phyloP scores from a whole-genome alignment of 2,888 invertebrate genomes.

The Mythimna impura region DNA sequence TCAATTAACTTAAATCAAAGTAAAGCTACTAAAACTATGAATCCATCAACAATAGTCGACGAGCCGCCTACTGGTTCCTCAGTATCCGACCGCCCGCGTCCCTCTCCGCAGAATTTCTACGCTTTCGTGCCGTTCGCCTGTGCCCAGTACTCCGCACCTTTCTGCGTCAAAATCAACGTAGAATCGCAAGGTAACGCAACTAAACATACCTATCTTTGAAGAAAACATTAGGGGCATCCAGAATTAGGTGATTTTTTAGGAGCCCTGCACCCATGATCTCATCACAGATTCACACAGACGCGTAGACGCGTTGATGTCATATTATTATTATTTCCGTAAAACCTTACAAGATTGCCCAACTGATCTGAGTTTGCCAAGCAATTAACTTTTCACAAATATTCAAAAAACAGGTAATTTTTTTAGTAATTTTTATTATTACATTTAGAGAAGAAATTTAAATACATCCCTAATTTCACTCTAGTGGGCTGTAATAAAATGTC shows the following conservation, averaged over 20 bases:
- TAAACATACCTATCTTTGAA: not conserved
- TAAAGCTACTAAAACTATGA: conserved; percentile 3
- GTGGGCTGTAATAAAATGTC: too few species aligned
- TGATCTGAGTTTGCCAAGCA: too few species aligned
- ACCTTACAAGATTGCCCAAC: too few species aligned
- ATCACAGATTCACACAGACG: too few species aligned
- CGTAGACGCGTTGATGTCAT: too few species aligned
- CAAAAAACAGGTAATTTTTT: too few species aligned
- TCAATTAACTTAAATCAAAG: not conserved
- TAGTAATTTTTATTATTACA: too few species aligned
- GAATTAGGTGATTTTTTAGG: not conserved
- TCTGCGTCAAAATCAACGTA: not conserved
- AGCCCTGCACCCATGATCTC: too few species aligned
- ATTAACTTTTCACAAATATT: too few species aligned
- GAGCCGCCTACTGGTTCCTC: not conserved
- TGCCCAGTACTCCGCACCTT: not conserved
- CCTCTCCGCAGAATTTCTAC: not conserved
- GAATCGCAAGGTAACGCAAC: not conserved
- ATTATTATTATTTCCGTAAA: too few species aligned
- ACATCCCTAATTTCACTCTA: too few species aligned
- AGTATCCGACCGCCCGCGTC: not conserved
- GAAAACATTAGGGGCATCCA: not conserved
- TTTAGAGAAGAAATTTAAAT: too few species aligned
- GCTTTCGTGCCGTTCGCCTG: conserved; percentile 3
- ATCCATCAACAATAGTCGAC: not conserved